Evolutionary conservation across 1,140 invertebrate species (phyloP).

Genomic region (Odontomachus brunneus): DNA sequence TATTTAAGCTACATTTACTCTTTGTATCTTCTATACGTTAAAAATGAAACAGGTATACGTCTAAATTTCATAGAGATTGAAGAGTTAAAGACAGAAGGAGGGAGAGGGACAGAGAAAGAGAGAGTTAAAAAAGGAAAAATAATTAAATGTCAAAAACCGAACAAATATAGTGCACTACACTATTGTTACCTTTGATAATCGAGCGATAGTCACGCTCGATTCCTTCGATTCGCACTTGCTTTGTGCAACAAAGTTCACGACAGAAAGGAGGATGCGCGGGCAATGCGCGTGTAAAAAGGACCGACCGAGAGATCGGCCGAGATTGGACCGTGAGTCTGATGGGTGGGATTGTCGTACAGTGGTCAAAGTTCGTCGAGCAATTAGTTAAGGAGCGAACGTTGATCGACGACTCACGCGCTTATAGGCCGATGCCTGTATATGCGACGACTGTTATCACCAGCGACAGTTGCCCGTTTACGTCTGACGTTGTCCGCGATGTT

Average conservation of each 20-base stretch:
- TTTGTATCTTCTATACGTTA: no score
- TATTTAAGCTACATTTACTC: no score
- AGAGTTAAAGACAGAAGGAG: no score
- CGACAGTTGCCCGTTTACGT: neutral
- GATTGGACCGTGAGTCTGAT: conserved; percentile 15
- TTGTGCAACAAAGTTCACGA: neutral
- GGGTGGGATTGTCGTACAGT: neutral
- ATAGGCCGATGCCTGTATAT: conserved; percentile 20
- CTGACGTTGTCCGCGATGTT: neutral
- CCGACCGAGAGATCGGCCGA: neutral
- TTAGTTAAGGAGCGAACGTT: neutral
- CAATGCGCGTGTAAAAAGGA: neutral
- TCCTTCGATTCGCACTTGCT: neutral
- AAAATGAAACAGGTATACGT: no score
- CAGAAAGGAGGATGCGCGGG: neutral
- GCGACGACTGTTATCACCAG: conserved; percentile 12
- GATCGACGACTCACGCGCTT: neutral
- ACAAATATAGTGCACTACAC: neutral
- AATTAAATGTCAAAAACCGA: neutral
- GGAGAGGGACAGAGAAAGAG: neutral
- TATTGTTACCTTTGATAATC: conserved; percentile 31
- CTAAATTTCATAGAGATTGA: no score
- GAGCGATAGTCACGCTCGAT: conserved; percentile 17
- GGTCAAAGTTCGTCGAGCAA: conserved; percentile 50
- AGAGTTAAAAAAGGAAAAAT: neutral